phyloP scores from a whole-genome alignment of 1,140 invertebrate genomes.

The Zeugodacus cucurbitae region DNA sequence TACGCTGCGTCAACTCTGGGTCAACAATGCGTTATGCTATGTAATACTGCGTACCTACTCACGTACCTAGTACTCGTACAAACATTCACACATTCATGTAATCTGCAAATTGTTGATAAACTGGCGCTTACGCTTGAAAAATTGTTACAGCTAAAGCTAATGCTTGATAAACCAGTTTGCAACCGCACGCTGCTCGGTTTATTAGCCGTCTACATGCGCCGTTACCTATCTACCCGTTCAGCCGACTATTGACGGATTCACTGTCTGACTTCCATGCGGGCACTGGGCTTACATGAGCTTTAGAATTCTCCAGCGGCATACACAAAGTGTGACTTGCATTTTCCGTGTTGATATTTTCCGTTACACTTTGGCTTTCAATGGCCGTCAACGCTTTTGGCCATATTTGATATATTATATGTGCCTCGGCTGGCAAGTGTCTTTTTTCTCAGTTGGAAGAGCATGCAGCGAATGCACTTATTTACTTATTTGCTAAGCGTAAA shows the following conservation, averaged over 20 bases:
- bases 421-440: not conserved
- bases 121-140: not conserved
- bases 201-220: not conserved
- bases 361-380: constrained; percentile 10
- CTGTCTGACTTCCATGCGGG: not conserved
- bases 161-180: not conserved
- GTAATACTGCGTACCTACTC: not conserved
- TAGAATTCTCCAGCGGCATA: not conserved
- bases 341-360: not conserved
- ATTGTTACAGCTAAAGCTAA: not conserved
- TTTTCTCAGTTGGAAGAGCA: not conserved
- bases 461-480: not conserved
- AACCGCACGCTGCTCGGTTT: not conserved
- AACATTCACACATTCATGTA: not conserved
- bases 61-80: not conserved
- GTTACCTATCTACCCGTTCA: not conserved
- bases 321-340: constrained; percentile 11
- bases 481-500: not conserved
- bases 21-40: not conserved
- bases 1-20: not conserved
- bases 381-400: constrained; percentile 15
- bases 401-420: constrained; percentile 8
- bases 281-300: not conserved
- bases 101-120: not conserved
- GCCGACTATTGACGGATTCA: not conserved